phyloP scores from a whole-genome alignment of 2,797 vertebrate genomes.

The Morus bassanus region DNA sequence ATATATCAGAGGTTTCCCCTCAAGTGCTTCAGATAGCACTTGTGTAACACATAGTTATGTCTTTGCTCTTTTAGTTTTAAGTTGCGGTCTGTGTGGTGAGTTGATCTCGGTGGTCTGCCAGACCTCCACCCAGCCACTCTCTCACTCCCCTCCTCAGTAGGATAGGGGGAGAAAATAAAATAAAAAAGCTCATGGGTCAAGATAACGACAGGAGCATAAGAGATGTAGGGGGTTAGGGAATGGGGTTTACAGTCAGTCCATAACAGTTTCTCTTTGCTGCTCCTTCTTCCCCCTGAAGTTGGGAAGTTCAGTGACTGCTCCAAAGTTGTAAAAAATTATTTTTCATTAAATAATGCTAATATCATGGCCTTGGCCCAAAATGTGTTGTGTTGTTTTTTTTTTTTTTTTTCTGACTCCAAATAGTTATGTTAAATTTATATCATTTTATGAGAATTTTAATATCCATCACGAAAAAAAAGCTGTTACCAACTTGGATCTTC shows the following conservation, averaged over 20 bases:
- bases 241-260: rapidly evolving
- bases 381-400: too few species aligned
- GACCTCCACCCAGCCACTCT: too few species aligned
- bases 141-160: too few species aligned
- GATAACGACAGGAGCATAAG: not conserved
- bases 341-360: not conserved
- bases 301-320: not conserved
- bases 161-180: too few species aligned
- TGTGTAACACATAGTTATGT: rapidly evolving
- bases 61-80: not conserved
- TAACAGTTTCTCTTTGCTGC: not conserved
- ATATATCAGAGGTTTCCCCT: not conserved
- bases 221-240: not conserved
- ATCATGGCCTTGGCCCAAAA: not conserved
- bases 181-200: not conserved
- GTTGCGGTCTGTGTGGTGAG: not conserved
- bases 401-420: not conserved
- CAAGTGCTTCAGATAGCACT: not conserved
- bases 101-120: not conserved
- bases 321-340: not conserved
- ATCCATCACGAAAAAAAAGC: not conserved
- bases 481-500: not conserved
- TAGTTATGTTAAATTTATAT: not conserved
- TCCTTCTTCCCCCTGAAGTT: not conserved
- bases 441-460: not conserved